Evolutionary conservation across 1,140 invertebrate species (phyloP).

Genomic region (Drosophila sproati): DNA sequence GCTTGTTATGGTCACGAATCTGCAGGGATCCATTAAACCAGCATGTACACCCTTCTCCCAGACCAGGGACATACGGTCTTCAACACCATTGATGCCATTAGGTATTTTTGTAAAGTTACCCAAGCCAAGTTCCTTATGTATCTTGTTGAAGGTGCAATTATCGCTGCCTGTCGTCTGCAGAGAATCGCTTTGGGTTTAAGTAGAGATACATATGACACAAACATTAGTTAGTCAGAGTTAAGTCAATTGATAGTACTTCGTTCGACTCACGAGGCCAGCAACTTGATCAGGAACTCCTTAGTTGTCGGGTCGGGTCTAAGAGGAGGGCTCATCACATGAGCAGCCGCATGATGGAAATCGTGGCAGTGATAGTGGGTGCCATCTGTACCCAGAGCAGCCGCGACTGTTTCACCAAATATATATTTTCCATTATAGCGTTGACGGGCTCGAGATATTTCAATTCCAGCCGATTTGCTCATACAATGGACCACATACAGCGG

Average conservation of each 20-base stretch:
- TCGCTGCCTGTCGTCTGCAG: slow-evolving; percentile 97
- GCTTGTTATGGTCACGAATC: slow-evolving; percentile 98
- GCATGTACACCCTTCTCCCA: slow-evolving; percentile 99
- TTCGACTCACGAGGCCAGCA: slow-evolving; percentile 92
- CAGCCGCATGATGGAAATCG: slow-evolving; percentile 77
- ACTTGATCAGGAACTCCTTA: slow-evolving; percentile 92
- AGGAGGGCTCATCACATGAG: slow-evolving; percentile 90
- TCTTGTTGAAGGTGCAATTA: slow-evolving; percentile 97
- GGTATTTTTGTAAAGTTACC: slow-evolving; percentile 98
- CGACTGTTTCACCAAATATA: slow-evolving; percentile 84
- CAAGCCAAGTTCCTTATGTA: slow-evolving; percentile 96
- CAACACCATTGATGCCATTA: slow-evolving; percentile 99
- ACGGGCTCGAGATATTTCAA: slow-evolving; percentile 16
- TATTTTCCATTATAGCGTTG: slow-evolving; percentile 84
- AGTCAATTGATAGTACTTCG: not conserved
- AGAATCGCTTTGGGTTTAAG: slow-evolving; percentile 87
- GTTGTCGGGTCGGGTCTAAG: slow-evolving; percentile 90
- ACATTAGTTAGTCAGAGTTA: not conserved
- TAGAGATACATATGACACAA: not conserved
- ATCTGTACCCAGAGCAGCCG: slow-evolving; percentile 88
- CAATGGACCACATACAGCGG: slow-evolving; percentile 88
- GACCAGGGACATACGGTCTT: slow-evolving; percentile 98
- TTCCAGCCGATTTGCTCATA: not conserved
- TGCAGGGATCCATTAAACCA: slow-evolving; percentile 94
- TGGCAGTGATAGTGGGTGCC: slow-evolving; percentile 74